Conservation (phyloP, 2,888 invertebrate species). For the Bruchidius siliquastri region DNA sequence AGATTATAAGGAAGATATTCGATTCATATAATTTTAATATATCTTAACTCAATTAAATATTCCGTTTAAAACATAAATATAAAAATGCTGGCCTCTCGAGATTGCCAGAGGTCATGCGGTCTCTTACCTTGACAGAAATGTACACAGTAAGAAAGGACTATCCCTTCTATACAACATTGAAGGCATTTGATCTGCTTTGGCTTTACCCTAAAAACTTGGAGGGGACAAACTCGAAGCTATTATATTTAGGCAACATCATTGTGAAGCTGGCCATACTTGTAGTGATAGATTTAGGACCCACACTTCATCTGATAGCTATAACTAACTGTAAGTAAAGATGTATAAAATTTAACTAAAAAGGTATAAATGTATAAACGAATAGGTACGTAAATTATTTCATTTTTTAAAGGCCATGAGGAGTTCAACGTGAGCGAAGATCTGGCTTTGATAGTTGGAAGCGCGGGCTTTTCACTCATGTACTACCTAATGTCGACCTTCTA, state of each 20-base stretch:
- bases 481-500: not conserved
- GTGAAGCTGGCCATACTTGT: not conserved
- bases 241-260: not conserved
- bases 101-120: too few species aligned
- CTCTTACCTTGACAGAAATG: not conserved
- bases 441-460: not conserved
- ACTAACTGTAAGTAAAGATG: too few species aligned
- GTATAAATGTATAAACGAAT: too few species aligned
- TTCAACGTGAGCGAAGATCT: not conserved
- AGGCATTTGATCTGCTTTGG: not conserved
- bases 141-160: not conserved
- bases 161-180: not conserved
- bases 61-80: too few species aligned
- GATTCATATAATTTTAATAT: too few species aligned
- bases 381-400: not conserved
- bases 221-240: not conserved
- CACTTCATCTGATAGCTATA: too few species aligned
- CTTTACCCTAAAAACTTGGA: not conserved
- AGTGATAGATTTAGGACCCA: not conserved
- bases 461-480: not conserved
- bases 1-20: too few species aligned
- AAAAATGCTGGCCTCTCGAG: too few species aligned
- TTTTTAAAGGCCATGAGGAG: not conserved
- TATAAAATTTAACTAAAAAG: too few species aligned
- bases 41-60: too few species aligned